Conservation (phyloP, 1,140 invertebrate genomes). For the Lepidurus packardi region DNA sequence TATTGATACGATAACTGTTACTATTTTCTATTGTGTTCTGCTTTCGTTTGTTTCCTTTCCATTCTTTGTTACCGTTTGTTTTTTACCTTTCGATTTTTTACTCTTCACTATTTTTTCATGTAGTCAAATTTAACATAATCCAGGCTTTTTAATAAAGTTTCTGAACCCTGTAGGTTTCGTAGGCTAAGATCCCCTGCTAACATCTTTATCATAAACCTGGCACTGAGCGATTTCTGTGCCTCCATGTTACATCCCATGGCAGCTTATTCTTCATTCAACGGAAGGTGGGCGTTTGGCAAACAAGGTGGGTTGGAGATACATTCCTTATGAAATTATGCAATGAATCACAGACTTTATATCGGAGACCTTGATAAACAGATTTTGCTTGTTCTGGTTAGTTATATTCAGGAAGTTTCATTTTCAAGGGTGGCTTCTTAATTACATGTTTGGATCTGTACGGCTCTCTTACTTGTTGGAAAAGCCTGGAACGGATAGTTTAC, state of each 20-base stretch:
- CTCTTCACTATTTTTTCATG: background rate
- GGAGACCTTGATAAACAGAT: too few relatives aligned
- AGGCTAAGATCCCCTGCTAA: constrained; percentile 44
- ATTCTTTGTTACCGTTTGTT: constrained; percentile 13
- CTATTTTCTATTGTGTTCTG: background rate
- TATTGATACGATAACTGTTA: background rate
- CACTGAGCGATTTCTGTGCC: constrained; percentile 43
- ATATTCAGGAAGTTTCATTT: too few relatives aligned
- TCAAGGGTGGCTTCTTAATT: too few relatives aligned
- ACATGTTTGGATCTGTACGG: too few relatives aligned
- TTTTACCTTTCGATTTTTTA: background rate
- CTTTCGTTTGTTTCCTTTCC: constrained; percentile 32
- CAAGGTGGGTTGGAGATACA: constrained; percentile 37
- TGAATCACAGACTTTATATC: too few relatives aligned
- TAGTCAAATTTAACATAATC: background rate
- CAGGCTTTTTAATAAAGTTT: background rate
- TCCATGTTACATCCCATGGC: constrained; percentile 45
- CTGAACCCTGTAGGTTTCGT: constrained; percentile 40
- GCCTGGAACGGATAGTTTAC: too few relatives aligned
- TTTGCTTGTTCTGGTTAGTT: too few relatives aligned
- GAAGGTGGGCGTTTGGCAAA: constrained; percentile 43
- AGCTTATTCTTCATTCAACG: constrained; percentile 44
- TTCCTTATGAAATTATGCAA: too few relatives aligned
- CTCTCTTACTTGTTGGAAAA: too few relatives aligned
- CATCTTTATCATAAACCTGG: constrained; percentile 45